Evolutionary conservation across 23 tunicate genomes (phyloP).

Genomic region (Styela clava): DNA sequence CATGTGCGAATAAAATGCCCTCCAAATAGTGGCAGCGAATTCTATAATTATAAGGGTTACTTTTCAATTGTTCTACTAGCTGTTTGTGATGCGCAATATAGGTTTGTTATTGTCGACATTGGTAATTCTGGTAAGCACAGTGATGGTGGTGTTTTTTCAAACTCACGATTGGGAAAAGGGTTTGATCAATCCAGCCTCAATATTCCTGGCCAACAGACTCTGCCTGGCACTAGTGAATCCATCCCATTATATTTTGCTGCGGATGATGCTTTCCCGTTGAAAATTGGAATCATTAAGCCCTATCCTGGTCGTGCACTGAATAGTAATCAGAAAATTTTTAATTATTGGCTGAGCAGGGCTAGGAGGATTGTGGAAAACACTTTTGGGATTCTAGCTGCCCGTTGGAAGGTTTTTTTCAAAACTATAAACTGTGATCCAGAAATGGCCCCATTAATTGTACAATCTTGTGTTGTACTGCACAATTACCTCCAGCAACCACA

Average conservation of each 20-base stretch:
- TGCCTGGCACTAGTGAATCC: conserved; percentile 15
- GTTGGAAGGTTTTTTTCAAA: conserved; percentile 29
- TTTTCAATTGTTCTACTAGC: conserved; percentile 25
- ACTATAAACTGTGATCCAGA: conserved; percentile 23
- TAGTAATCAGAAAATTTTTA: conserved; percentile 17
- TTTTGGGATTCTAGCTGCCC: conserved; percentile 45
- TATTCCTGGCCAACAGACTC: too few relatives aligned
- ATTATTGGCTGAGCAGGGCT: conserved; percentile 52
- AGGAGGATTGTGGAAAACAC: conserved; percentile 56
- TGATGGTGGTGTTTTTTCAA: conserved; percentile 9
- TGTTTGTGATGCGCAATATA: background rate
- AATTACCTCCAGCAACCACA: conserved; percentile 30
- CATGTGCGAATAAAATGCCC: conserved; percentile 2
- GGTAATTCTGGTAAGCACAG: conserved; percentile 30
- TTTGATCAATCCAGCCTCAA: conserved; percentile 22
- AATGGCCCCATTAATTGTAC: conserved; percentile 20
- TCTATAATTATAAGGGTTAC: conserved; percentile 47
- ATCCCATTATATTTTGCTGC: conserved; percentile 35
- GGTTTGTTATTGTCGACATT: conserved; percentile 22
- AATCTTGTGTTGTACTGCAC: conserved; percentile 46
- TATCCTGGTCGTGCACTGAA: conserved; percentile 40
- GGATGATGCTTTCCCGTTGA: conserved; percentile 64
- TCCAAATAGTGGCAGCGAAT: conserved; percentile 37
- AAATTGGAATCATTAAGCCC: conserved; percentile 34
- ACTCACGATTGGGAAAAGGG: conserved; percentile 25